phyloP scores from a whole-genome alignment of 2,888 invertebrate genomes.

The Chorisops tibialis region DNA sequence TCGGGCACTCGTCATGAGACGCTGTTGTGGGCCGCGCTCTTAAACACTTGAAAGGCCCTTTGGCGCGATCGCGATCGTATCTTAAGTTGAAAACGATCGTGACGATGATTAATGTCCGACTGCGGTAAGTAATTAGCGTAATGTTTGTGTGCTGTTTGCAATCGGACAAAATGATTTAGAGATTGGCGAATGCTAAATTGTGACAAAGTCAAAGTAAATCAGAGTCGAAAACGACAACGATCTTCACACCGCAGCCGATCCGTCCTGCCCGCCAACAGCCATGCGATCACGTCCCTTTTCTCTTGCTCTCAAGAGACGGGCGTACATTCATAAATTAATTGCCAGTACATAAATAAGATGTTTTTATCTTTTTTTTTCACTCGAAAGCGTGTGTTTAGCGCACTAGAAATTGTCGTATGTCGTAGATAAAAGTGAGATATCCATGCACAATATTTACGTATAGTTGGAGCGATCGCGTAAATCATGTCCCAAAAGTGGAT shows the following conservation, averaged over 20 bases:
- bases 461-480: conserved; percentile 18
- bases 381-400: not conserved
- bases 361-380: not conserved
- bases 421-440: conserved; percentile 19
- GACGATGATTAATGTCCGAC: conserved; percentile 16
- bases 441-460: conserved; percentile 17
- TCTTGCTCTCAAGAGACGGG: no score
- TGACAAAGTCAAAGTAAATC: conserved; percentile 1
- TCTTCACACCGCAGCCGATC: no score
- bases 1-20: no score
- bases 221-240: not conserved
- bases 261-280: no score
- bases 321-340: no score
- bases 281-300: no score
- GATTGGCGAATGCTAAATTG: not conserved
- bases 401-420: conserved; percentile 9
- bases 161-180: conserved; percentile 7
- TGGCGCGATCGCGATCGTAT: not conserved
- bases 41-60: no score
- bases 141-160: conserved; percentile 14
- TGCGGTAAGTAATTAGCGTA: conserved; percentile 18
- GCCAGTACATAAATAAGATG: no score
- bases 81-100: not conserved
- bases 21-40: no score
- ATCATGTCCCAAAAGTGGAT: conserved; percentile 18